Evolutionary conservation across 2,113 vertebrate species (phyloP).

Genomic region (Platichthys flesus): DNA sequence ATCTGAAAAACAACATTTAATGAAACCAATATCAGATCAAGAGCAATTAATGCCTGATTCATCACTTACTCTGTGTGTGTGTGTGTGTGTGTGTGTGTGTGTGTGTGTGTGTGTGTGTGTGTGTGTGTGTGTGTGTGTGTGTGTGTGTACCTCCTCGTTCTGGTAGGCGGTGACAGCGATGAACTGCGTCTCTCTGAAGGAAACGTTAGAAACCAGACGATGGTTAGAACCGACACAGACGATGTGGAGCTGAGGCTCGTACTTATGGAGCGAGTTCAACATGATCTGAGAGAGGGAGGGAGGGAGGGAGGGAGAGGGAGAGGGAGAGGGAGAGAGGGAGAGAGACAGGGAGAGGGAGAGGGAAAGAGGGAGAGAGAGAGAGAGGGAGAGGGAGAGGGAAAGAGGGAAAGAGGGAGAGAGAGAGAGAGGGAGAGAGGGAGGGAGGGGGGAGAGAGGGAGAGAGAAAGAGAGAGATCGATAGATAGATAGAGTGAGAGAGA

Average conservation of each 20-base stretch:
- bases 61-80: background rate
- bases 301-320: too few species aligned
- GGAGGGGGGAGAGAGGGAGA: too few species aligned
- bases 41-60: too few species aligned
- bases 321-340: too few species aligned
- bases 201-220: conserved; percentile 93
- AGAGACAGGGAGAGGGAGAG: too few species aligned
- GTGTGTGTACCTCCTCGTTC: conserved; percentile 86
- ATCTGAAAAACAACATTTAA: conserved; percentile 82
- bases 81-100: conserved; percentile 2
- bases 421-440: too few species aligned
- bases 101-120: conserved; percentile 13
- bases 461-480: too few species aligned
- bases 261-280: conserved; percentile 96
- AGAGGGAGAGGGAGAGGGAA: too few species aligned
- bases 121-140: conserved; percentile 11
- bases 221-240: conserved; percentile 92
- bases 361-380: too few species aligned
- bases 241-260: conserved; percentile 96
- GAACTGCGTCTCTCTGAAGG: conserved; percentile 96
- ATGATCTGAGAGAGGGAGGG: conserved; percentile 85
- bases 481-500: too few species aligned
- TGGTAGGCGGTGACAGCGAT: conserved; percentile 98
- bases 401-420: too few species aligned
- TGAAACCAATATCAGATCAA: background rate